Base-by-base conservation (phyloP, 2,797 vertebrate genomes). In the Champsocephalus esox region DNA sequence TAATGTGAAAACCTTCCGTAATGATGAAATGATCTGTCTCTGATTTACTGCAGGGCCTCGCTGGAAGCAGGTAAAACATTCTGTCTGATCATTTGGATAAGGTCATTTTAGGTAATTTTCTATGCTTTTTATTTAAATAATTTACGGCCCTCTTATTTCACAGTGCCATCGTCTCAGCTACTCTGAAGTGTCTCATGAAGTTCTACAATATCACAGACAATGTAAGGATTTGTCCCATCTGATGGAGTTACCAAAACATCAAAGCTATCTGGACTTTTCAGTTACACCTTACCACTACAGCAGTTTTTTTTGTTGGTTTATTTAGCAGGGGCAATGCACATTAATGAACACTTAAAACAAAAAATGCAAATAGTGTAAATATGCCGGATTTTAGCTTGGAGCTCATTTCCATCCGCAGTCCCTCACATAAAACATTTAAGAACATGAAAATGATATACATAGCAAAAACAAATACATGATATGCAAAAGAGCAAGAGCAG, bases 151-250 rank as follows among this genome's bases (percentile, higher is more conserved):
- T 64, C 8, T 77, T 32, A 28, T 21, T 12, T 69, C 24, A 32
- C 85, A 96, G 96, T 73, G 96, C 96, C 46, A 96, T 96, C 11
- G 95, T 96, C 38, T 95, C 95, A 5, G 95, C 96, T 0, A 95
- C 95, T 8, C 84, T 96, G 28, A 96, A 95, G 88, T 96, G 95
- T 78, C 94, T 96, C 0, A 96, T 96, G 94, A 93, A 87, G 52
- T 96, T 96, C 90, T 96, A 96, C 92, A 96, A 96, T 89, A 92
- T 96, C 73, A 96, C 95, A 62, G 95, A 96, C 62, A 79, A 91
- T 19, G 95, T 96, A 86, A 81, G 90, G 34, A 66, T 52, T 54
- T 17, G 12, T 24, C 7, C 11, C 13, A 9, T 38, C 24, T 49
- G 59, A 14, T 9, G 10, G 5, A 24, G 43, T 38, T 14, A n/a